Base-by-base conservation (phyloP, 2,113 vertebrate species). In the Gymnobelideus leadbeateri region DNA sequence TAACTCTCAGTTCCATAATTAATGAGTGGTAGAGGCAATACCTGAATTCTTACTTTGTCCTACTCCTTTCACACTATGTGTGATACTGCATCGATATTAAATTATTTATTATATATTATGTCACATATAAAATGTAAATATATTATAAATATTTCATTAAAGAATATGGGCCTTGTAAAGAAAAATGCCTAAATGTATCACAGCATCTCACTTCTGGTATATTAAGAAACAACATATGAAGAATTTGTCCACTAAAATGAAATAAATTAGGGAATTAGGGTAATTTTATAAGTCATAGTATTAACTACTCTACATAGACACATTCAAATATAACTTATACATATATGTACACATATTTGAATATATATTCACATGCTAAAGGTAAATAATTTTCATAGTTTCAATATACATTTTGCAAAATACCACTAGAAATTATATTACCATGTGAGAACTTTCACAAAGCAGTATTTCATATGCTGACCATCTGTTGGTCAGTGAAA, bases 401-500 rank as follows among this genome's bases (percentile, higher is more conserved):
- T 90, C 12, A 49, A 51, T 50, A 31, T 2, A 90, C 7, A 51
- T 8, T 57, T 89, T 94, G 6, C 8, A 57, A 84, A 95, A 91
- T 91, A 16, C 94, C 94, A 95, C 90, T 94, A 14, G 52, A 89
- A 4, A 9, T 55, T 89, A 37, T 26, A 8, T 26, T 94, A 61
- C 7, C 57, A 49, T 61, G 53, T 92, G 92, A 96, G 26, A 54
- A 31, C 23, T 46, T 3, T 93, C 51, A 90, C 37, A 55, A 3
- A 84, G 37, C 12, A 8, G 53, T 53, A 19, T 51, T 92, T 91
- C 68, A 51, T 92, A 37, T 91, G 50, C 16, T 94, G 43, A 49
- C 51, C 31, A 96, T 54, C 0, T 96, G 43, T 57, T 51, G 94
- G 0, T 95, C 89, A 91, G 37, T 89, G 97, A 96, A 93, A 97